Evolutionary conservation across 2,113 vertebrate genomes (phyloP), one percentile per base, ranked within the genome.

Genomic region (Chaetodon auriga): DNA sequence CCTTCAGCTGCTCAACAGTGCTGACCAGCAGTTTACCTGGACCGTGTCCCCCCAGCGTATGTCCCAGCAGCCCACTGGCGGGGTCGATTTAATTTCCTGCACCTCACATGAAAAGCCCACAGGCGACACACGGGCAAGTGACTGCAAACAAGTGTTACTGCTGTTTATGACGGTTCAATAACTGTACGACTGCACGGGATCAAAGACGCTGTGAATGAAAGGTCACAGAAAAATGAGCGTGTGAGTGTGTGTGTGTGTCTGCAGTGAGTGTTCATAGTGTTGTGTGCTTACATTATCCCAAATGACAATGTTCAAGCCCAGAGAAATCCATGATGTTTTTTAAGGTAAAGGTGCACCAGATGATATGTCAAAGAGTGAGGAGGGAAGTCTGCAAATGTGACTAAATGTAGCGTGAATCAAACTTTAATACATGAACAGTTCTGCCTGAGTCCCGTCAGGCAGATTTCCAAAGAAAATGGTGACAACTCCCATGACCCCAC

Each of bases 11-110:
- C 79, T 84, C 68, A 72, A 73, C 61, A 51, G 18, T 78, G 87
- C 84, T 78, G 86, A 86, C 70, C 65, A 25, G 35, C 75, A 54
- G 81, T 81, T 78, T 80, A 70, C 69, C 76, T 83, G 72, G 25
- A 54, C 58, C 11, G 10, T 43, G 54, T 81, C 79, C 70, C 70
- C 73, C 46, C 12, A 1, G 51, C 12, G 68, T 69, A 36, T 58
- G 66, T 69, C 75, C 78, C 25, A 45, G 83, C 51, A 79, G 85
- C 89, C 73, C 83, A 45, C 30, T 35, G 75, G 48, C 66, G 19
- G 86, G 90, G 86, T 90, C 88, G 90, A 82, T 86, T 80, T 90
- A 43, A 92, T 90, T 91, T 90, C 71, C 86, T 82, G 77, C 58
- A 54, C 54, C 55, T 75, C 58, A 35, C 48, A 58, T 82, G 64